These are phyloP conservation scores for Ceratosolen fusciceps DNA, from an alignment of 1,140 invertebrate genomes.

Conservation along the genomic window DNA sequence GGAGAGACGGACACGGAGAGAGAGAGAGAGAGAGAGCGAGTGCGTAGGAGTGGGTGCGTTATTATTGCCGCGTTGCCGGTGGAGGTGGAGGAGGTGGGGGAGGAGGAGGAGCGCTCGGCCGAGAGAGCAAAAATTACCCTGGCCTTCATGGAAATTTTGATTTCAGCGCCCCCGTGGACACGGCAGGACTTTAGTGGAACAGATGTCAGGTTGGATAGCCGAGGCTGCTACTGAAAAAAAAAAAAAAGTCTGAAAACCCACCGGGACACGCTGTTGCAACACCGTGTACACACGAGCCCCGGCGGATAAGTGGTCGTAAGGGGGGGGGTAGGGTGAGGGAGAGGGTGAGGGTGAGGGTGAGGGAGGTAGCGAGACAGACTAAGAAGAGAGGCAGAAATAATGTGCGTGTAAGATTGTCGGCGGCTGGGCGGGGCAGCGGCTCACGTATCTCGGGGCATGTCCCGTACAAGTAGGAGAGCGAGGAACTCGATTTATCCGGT, in stretches of 20 bases:
- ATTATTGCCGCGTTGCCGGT: too few species aligned
- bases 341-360: too few species aligned
- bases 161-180: background rate
- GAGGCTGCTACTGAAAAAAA: conserved; percentile 27
- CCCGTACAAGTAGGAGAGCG: background rate
- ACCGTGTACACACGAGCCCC: conserved; percentile 24
- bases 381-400: background rate
- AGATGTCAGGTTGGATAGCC: conserved; percentile 17
- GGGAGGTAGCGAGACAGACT: background rate
- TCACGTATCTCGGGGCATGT: conserved; percentile 30
- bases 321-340: too few species aligned
- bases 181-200: conserved; percentile 5
- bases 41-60: too few species aligned
- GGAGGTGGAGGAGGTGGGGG: background rate
- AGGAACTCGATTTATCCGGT: conserved; percentile 17
- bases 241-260: too few species aligned
- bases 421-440: background rate
- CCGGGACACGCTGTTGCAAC: conserved; percentile 8
- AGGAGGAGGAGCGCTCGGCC: background rate
- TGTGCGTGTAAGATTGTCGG: background rate
- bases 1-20: too few species aligned
- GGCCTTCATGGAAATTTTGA: conserved; percentile 19
- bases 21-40: background rate
- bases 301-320: too few species aligned
- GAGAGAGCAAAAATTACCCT: background rate